A percentile compares a stretch with the other conserved stretches of the same genome.
phyloP scores from a whole-genome alignment of 2,888 invertebrate genomes.

The Chydorus sphaericus region DNA sequence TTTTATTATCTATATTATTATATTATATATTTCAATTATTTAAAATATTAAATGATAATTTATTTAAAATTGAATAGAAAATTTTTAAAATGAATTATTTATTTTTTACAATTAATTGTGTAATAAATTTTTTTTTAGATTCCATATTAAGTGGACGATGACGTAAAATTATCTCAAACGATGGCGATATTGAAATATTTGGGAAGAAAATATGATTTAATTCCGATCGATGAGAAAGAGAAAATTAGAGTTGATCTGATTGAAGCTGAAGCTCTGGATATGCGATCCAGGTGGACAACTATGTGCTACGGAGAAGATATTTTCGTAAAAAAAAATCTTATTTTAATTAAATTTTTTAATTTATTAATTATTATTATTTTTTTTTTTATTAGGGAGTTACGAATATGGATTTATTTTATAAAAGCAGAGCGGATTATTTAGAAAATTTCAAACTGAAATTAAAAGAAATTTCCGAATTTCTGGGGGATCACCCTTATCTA shows the following conservation, averaged over 20 bases:
- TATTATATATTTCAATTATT: too few relatives aligned
- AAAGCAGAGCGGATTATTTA: slow-evolving; percentile 26
- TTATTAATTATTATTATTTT: background rate
- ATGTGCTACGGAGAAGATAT: slow-evolving; percentile 28
- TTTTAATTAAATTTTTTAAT: background rate
- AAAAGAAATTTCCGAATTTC: slow-evolving; percentile 26
- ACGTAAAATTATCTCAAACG: slow-evolving; percentile 31
- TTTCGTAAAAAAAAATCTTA: slow-evolving; percentile 21
- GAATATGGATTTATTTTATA: too few relatives aligned
- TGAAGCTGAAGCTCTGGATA: slow-evolving; percentile 29
- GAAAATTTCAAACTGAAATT: slow-evolving; percentile 25
- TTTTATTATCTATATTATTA: too few relatives aligned
- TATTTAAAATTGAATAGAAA: too few relatives aligned
- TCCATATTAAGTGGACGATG: slow-evolving; percentile 32
- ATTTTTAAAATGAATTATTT: too few relatives aligned
- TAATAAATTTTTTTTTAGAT: too few relatives aligned
- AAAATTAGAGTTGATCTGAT: slow-evolving; percentile 27
- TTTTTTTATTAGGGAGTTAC: too few relatives aligned
- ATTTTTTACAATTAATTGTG: too few relatives aligned
- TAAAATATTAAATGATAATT: background rate
- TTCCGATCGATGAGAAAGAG: slow-evolving; percentile 29
- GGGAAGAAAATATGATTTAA: slow-evolving; percentile 30
- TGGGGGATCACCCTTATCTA: slow-evolving; percentile 29
- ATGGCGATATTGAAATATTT: slow-evolving; percentile 31
- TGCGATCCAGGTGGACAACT: slow-evolving; percentile 26